Evolutionary conservation across 2,113 vertebrate genomes (phyloP).

Genomic region (Rhagologus leucostigma): DNA sequence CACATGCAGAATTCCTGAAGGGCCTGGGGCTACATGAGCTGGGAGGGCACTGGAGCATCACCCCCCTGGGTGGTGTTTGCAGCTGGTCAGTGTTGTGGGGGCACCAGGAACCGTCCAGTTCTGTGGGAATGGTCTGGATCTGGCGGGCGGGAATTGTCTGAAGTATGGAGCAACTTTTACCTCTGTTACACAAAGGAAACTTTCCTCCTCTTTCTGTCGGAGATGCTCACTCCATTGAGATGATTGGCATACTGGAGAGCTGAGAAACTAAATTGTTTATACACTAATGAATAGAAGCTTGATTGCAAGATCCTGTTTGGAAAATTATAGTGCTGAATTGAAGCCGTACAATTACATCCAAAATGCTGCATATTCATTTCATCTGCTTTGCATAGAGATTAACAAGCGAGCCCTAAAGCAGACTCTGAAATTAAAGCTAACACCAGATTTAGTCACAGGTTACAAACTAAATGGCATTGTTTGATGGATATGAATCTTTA

Average conservation of each 20-base stretch:
- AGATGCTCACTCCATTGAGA: conserved; percentile 82
- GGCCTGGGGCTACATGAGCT: rapidly evolving
- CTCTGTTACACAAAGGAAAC: conserved; percentile 82
- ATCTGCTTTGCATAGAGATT: conserved; percentile 95
- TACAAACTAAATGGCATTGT: conserved; percentile 82
- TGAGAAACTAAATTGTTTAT: conserved; percentile 97
- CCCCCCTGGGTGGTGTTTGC: rapidly evolving
- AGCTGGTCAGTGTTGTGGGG: neutral
- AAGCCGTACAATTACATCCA: conserved; percentile 98
- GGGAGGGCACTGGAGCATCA: neutral
- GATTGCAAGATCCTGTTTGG: conserved; percentile 99
- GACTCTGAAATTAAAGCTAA: conserved; percentile 86
- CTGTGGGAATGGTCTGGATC: neutral
- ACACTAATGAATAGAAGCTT: conserved; percentile 99
- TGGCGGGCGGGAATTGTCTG: neutral
- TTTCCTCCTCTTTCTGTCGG: conserved; percentile 84
- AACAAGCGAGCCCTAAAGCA: conserved; percentile 85
- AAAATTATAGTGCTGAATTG: conserved; percentile 98
- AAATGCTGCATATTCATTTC: conserved; percentile 99
- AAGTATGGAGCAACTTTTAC: conserved; percentile 68
- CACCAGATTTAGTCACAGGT: conserved; percentile 88
- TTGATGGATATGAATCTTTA: conserved; percentile 74
- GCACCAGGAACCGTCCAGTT: rapidly evolving
- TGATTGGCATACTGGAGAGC: conserved; percentile 99
- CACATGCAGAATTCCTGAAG: neutral